A percentile compares a stretch with the other conserved stretches of the same genome.
Evolutionary conservation across 2,797 vertebrate genomes (phyloP).

Genomic region (Gouania willdenowi): DNA sequence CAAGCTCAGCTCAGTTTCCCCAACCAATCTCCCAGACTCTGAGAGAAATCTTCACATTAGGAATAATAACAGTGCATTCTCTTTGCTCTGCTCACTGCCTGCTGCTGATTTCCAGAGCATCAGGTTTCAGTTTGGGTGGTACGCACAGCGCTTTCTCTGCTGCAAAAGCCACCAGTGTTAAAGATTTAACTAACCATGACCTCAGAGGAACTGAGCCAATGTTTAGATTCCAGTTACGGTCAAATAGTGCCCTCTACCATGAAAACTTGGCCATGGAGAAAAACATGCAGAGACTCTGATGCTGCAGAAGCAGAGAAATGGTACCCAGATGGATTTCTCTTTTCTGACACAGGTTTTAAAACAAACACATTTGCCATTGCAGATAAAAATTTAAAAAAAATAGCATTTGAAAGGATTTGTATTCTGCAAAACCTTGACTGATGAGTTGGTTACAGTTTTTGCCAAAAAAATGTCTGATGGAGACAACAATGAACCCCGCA

Average conservation of each 20-base stretch:
- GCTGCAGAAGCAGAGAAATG: conserved; percentile 36
- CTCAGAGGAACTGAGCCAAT: conserved; percentile 5
- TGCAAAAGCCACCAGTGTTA: neutral
- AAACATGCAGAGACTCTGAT: neutral
- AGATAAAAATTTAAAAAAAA: too few species aligned
- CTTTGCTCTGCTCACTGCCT: neutral
- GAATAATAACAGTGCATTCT: neutral
- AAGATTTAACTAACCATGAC: conserved; percentile 7
- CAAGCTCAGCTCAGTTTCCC: neutral
- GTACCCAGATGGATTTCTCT: conserved; percentile 47
- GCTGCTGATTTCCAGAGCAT: neutral
- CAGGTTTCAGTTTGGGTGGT: conserved; percentile 2
- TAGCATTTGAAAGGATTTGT: too few species aligned
- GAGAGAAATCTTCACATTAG: neutral
- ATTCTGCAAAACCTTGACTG: too few species aligned
- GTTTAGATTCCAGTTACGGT: conserved; percentile 3
- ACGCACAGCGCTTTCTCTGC: neutral
- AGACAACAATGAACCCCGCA: too few species aligned
- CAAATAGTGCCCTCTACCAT: conserved; percentile 32
- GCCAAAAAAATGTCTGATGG: too few species aligned
- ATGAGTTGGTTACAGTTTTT: too few species aligned
- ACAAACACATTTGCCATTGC: conserved; percentile 25
- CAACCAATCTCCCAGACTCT: neutral
- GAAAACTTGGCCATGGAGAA: neutral
- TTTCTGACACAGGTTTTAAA: conserved; percentile 16